Evolutionary conservation across 2,797 vertebrate genomes (phyloP).

Genomic region (Xerus rutilus): DNA sequence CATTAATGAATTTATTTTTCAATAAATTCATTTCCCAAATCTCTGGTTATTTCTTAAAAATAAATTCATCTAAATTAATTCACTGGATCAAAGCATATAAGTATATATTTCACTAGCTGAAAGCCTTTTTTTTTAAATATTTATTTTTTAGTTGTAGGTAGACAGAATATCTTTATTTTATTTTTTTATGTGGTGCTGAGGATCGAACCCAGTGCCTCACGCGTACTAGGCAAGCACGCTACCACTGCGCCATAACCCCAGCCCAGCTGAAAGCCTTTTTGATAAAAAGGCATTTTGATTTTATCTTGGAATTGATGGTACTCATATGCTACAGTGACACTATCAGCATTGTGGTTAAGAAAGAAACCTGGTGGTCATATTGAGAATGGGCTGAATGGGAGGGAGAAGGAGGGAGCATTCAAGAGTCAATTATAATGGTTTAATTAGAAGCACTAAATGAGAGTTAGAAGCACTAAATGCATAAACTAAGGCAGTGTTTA

Average conservation of each 20-base stretch:
- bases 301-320: not conserved
- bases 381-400: not conserved
- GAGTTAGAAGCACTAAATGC: not conserved
- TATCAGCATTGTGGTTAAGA: not conserved
- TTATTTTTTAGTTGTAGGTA: too few species aligned
- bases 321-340: not conserved
- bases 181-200: too few species aligned
- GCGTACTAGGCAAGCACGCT: too few species aligned
- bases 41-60: conserved; percentile 36
- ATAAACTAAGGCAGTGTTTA: not conserved
- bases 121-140: conserved; percentile 27
- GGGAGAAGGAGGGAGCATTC: not conserved
- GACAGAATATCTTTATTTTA: too few species aligned
- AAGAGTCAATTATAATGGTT: not conserved
- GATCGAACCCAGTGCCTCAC: too few species aligned
- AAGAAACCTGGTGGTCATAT: not conserved
- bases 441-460: not conserved
- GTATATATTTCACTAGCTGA: not conserved
- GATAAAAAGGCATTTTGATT: not conserved
- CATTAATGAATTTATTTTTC: not conserved
- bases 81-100: not conserved
- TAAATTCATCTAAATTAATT: conserved; percentile 8
- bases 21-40: not conserved
- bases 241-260: too few species aligned
- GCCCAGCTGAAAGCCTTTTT: not conserved